These are phyloP conservation scores for Ahaetulla prasina DNA, from an alignment of 2,113 vertebrate species.

Conservation along the genomic window DNA sequence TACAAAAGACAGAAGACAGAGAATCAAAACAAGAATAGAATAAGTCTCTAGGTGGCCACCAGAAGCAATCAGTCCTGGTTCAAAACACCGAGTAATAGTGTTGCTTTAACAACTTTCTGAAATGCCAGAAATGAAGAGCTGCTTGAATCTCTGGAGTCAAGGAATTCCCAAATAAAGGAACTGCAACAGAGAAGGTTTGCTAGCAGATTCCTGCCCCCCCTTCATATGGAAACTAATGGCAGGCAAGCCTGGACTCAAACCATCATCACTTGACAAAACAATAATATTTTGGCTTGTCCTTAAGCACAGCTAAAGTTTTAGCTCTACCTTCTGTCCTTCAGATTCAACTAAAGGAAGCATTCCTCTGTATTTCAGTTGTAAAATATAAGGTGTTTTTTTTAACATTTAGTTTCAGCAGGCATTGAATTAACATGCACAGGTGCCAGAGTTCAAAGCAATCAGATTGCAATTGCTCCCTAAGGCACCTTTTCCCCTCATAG, in stretches of 20 bases:
- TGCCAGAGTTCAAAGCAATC: neutral
- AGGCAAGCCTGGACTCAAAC: neutral
- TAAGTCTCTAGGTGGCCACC: neutral
- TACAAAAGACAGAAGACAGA: neutral
- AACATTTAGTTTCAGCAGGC: neutral
- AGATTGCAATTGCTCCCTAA: neutral
- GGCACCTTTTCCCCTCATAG: neutral
- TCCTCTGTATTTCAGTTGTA: neutral
- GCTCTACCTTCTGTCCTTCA: neutral
- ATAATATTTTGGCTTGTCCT: neutral
- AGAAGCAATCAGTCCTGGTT: neutral
- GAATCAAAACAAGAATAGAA: neutral
- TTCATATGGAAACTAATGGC: neutral
- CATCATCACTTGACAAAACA: neutral
- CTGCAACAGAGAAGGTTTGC: neutral
- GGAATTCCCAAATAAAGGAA: neutral
- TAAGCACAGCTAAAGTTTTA: neutral
- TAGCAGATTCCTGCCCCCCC: neutral
- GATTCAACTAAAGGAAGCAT: neutral
- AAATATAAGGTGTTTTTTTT: neutral
- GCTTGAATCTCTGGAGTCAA: neutral
- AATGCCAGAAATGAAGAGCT: neutral
- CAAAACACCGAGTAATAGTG: neutral
- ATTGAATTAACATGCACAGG: conserved; percentile 4
- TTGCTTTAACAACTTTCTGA: neutral